Evolutionary conservation across 2,888 invertebrate genomes (phyloP), one percentile per base, ranked within the genome.

Genomic region (Invenusta paracnida): DNA sequence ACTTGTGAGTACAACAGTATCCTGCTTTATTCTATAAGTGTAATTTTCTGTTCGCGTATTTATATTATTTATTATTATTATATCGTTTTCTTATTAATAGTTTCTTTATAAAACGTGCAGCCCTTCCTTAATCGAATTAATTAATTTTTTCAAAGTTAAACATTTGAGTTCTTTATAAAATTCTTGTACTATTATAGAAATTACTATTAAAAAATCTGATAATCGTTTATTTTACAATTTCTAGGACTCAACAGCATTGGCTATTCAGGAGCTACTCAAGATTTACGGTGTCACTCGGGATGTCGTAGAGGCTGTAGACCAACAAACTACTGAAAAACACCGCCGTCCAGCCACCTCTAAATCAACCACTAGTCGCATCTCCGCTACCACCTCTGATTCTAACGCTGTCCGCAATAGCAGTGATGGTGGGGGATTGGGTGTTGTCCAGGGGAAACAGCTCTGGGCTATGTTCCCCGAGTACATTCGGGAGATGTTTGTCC

Each of bases 201-300:
- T n/a, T n/a, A n/a, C n/a, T n/a, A n/a, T n/a, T n/a, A n/a, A n/a
- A n/a, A n/a, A n/a, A n/a, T n/a, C n/a, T n/a, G n/a, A n/a, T n/a
- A n/a, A n/a, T n/a, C n/a, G n/a, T n/a, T n/a, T n/a, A n/a, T n/a
- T n/a, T n/a, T n/a, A n/a, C n/a, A n/a, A n/a, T n/a, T n/a, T n/a
- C n/a, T n/a, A 85, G 85, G 85, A 85, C 30, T 67, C 85, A 13
- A 82, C 48, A 0, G 83, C 30, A 2, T 25, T 85, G 0, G 27
- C 85, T 25, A 85, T 83, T 82, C 85, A 85, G 67, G 85, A 85
- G 28, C 79, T 85, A 11, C 27, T 85, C n/a, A 85, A 85, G 79
- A 81, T 79, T 23, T 85, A 82, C 82, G 31, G 27, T 23, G 31
- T 82, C 27, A 2, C 29, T 82, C 82, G 82, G 2, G 29, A 28